Evolutionary conservation across 2,888 invertebrate species (phyloP).

Genomic region (Mongoloraphidia duomilia): DNA sequence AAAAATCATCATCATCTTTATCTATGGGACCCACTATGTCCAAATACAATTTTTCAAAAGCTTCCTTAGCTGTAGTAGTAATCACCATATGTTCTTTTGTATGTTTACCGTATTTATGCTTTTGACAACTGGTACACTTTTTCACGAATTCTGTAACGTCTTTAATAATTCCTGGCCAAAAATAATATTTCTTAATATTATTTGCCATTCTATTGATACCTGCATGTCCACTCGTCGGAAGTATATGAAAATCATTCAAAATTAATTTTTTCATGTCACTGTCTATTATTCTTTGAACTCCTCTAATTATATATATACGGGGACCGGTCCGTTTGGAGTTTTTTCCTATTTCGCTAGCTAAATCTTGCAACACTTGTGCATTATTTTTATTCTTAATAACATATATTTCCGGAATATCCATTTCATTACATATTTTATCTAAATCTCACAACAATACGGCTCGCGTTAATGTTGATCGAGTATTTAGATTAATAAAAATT

Average conservation of each 20-base stretch:
- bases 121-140: conserved; percentile 13
- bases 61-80: conserved; percentile 10
- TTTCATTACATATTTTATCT: too few relatives aligned
- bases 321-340: conserved; percentile 5
- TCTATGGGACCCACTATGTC: conserved; percentile 12
- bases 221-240: conserved; percentile 16
- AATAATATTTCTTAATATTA: conserved; percentile 11
- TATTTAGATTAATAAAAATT: background rate
- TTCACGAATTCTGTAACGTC: conserved; percentile 13
- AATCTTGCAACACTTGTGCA: background rate
- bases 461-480: conserved; percentile 6
- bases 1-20: conserved; percentile 3
- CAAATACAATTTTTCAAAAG: conserved; percentile 12
- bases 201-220: conserved; percentile 14
- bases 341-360: background rate
- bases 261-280: conserved; percentile 11
- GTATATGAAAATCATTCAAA: conserved; percentile 15
- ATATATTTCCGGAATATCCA: conserved; percentile 2
- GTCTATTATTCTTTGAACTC: conserved; percentile 7
- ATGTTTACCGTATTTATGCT: conserved; percentile 10
- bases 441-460: conserved; percentile 5
- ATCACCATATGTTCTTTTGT: conserved; percentile 10
- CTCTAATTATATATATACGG: conserved; percentile 10
- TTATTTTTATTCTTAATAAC: conserved; percentile 8
- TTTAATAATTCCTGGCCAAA: conserved; percentile 11